These are phyloP conservation scores for Andrena dorsata DNA, from an alignment of 2,888 invertebrate species.

Conservation along the genomic window DNA sequence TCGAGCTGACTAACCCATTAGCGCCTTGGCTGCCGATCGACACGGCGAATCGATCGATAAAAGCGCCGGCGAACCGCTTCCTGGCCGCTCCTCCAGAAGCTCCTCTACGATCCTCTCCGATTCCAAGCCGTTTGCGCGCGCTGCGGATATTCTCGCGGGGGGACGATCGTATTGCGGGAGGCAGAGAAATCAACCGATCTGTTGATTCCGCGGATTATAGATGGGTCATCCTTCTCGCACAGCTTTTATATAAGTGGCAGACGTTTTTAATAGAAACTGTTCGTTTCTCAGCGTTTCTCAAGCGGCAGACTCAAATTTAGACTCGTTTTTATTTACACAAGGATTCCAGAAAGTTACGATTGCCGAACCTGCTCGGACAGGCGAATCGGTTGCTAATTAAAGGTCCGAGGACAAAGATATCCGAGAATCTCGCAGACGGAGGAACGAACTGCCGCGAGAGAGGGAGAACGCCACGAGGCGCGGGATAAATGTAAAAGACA, in stretches of 20 bases:
- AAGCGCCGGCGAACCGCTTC: conserved; percentile 60
- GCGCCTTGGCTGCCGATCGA: conserved; percentile 72
- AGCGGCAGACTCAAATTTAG: too few relatives aligned
- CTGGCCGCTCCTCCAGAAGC: conserved; percentile 27
- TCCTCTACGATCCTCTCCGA: not conserved
- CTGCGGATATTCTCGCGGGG: not conserved
- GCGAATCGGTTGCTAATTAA: not conserved
- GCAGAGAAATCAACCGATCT: not conserved
- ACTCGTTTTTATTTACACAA: too few relatives aligned
- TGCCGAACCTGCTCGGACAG: not conserved
- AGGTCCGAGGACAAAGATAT: not conserved
- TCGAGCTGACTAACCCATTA: conserved; percentile 73
- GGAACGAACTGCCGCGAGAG: not conserved
- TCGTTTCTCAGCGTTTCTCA: too few relatives aligned
- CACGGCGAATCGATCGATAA: conserved; percentile 72
- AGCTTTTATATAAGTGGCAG: too few relatives aligned
- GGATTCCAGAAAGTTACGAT: not conserved
- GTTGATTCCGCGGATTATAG: too few relatives aligned
- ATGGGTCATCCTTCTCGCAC: too few relatives aligned
- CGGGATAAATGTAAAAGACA: conserved; percentile 29
- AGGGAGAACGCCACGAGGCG: not conserved
- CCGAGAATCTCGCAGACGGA: not conserved
- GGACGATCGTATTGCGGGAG: not conserved
- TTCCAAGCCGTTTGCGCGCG: not conserved
- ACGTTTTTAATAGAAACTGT: too few relatives aligned